These are phyloP conservation scores for Chaitophorus viminalis DNA, from an alignment of 2,888 invertebrate species.

Conservation along the genomic window DNA sequence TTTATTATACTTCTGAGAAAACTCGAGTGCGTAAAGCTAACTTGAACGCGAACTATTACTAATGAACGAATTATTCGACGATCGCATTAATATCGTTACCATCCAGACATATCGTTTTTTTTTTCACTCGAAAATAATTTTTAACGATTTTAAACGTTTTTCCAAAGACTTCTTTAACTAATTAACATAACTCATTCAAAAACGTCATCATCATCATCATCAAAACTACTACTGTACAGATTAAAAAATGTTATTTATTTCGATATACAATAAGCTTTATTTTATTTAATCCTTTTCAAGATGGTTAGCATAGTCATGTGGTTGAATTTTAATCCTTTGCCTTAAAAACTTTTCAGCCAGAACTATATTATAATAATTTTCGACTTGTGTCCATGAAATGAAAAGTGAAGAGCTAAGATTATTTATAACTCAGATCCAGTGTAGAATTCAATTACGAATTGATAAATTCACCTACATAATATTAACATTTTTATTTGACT, in stretches of 20 bases:
- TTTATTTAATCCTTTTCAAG: neutral
- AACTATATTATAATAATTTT: neutral
- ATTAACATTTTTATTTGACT: too few species aligned
- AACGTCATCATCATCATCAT: neutral
- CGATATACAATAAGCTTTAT: neutral
- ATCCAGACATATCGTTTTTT: neutral
- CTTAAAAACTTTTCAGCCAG: neutral
- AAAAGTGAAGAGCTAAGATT: too few species aligned
- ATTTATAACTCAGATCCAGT: too few species aligned
- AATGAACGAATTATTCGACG: slow-evolving; percentile 6
- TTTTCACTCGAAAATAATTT: neutral
- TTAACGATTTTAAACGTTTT: neutral
- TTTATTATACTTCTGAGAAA: slow-evolving; percentile 36
- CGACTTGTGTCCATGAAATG: too few species aligned
- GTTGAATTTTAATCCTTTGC: neutral
- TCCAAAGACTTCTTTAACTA: neutral
- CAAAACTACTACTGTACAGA: too few species aligned
- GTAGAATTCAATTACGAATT: too few species aligned
- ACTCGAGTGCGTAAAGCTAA: slow-evolving; percentile 3
- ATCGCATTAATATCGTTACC: neutral
- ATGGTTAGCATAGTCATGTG: neutral
- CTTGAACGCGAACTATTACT: slow-evolving; percentile 1
- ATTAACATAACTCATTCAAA: neutral
- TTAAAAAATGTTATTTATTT: too few species aligned
- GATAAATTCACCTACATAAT: too few species aligned